These are phyloP conservation scores for Charanyca ferruginea DNA, from an alignment of 2,888 invertebrate species.

Conservation along the genomic window DNA sequence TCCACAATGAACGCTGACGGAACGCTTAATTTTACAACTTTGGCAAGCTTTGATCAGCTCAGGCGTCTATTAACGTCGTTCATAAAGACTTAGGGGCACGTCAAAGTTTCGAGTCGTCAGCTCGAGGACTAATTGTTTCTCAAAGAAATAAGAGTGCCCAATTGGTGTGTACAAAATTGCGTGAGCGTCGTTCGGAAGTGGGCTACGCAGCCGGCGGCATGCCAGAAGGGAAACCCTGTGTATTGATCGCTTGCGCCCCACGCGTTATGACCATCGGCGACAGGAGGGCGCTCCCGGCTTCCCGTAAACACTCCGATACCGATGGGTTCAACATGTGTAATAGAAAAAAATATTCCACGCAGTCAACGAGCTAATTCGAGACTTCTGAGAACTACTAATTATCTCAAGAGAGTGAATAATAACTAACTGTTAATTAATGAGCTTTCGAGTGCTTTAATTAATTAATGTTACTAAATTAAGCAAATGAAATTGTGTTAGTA, in stretches of 20 bases:
- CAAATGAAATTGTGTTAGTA: conserved; percentile 13
- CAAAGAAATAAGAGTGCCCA: conserved; percentile 64
- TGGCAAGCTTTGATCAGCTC: conserved; percentile 56
- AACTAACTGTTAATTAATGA: conserved; percentile 8
- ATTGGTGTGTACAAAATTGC: conserved; percentile 72
- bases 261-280: conserved; percentile 87
- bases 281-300: conserved; percentile 86
- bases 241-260: conserved; percentile 89
- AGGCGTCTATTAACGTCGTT: conserved; percentile 52
- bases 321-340: conserved; percentile 75
- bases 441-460: conserved; percentile 1
- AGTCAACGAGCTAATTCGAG: conserved; percentile 47
- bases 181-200: conserved; percentile 76
- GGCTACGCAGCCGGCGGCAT: conserved; percentile 74
- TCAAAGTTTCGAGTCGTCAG: conserved; percentile 53
- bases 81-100: conserved; percentile 41
- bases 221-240: conserved; percentile 84
- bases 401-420: conserved; percentile 25
- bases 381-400: conserved; percentile 20
- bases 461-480: conserved; percentile 26
- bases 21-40: conserved; percentile 58
- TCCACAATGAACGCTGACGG: conserved; percentile 41
- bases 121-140: conserved; percentile 66
- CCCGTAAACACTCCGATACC: conserved; percentile 80
- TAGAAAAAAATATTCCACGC: conserved; percentile 64